Conservation (phyloP, 2,888 invertebrate genomes). For the Drosophila algonquin region DNA sequence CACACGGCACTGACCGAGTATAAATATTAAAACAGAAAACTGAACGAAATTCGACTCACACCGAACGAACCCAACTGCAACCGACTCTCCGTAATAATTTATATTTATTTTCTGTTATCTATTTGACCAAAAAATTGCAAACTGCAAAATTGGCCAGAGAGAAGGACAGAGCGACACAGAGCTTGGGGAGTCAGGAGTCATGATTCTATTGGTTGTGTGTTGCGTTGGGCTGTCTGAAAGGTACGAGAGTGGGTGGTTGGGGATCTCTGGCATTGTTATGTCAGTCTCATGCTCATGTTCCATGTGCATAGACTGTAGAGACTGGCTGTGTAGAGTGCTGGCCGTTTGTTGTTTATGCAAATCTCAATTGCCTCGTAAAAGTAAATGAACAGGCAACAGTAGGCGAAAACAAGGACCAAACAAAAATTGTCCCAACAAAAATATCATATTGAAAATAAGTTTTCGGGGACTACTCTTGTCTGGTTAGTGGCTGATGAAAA, state of each 20-base stretch:
- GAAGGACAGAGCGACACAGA: constrained; percentile 12
- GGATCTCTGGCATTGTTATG: constrained; percentile 35
- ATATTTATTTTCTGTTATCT: constrained; percentile 68
- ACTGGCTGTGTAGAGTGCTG: constrained; percentile 13
- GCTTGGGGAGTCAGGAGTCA: constrained; percentile 12
- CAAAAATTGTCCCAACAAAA: constrained; percentile 1
- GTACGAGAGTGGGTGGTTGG: constrained; percentile 11
- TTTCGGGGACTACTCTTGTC: constrained; percentile 11
- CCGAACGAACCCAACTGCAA: constrained; percentile 9
- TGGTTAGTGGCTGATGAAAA: constrained; percentile 21
- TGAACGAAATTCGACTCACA: constrained; percentile 18
- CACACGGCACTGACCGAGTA: constrained; percentile 22
- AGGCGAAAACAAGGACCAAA: constrained; percentile 6
- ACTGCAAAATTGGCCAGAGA: constrained; percentile 32
- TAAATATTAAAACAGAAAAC: constrained; percentile 46
- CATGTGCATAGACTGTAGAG: constrained; percentile 21
- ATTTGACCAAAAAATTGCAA: constrained; percentile 51
- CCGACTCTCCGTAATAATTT: constrained; percentile 56
- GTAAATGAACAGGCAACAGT: constrained; percentile 35
- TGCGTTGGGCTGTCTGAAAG: constrained; percentile 2
- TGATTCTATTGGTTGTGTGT: constrained; percentile 29
- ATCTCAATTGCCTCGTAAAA: constrained; percentile 67
- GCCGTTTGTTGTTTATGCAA: constrained; percentile 50
- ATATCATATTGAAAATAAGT: constrained; percentile 37
- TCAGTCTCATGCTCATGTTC: constrained; percentile 27